Conservation (phyloP, 2,797 vertebrate genomes). For the Melopsittacus undulatus region DNA sequence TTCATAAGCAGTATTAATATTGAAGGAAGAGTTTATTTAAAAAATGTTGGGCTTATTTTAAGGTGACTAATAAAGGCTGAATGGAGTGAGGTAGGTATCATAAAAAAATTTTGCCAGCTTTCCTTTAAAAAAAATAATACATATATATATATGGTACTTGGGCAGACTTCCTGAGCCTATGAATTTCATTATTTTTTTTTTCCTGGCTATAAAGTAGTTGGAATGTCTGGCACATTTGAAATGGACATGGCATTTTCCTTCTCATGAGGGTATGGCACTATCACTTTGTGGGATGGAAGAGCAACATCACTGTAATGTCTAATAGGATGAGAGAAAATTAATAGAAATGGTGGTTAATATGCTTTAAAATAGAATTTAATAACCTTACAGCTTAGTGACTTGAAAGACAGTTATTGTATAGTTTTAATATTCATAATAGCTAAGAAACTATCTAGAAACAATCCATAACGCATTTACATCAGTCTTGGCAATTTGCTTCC, state of each 20-base stretch:
- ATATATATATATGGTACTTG: background rate
- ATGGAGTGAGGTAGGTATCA: background rate
- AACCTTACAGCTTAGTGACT: background rate
- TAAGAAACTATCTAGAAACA: background rate
- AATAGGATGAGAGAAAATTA: background rate
- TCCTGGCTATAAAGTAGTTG: background rate
- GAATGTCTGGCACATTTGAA: background rate
- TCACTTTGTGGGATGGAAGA: background rate
- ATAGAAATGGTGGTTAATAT: background rate
- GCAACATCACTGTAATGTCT: background rate
- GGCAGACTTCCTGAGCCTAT: background rate
- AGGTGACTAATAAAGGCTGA: background rate
- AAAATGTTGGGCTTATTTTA: rapidly evolving
- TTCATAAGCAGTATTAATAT: background rate
- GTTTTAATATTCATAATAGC: background rate
- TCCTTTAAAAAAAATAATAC: background rate
- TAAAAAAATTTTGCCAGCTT: background rate
- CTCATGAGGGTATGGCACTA: background rate
- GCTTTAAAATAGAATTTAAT: background rate
- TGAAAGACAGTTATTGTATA: background rate
- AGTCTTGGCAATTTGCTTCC: background rate
- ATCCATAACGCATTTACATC: background rate
- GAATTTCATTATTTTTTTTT: background rate
- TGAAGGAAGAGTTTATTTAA: background rate
- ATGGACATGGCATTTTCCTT: background rate